A percentile compares a stretch with the other conserved stretches of the same genome.
phyloP scores from a whole-genome alignment of 2,797 vertebrate genomes.

The Pelobates cultripes region DNA sequence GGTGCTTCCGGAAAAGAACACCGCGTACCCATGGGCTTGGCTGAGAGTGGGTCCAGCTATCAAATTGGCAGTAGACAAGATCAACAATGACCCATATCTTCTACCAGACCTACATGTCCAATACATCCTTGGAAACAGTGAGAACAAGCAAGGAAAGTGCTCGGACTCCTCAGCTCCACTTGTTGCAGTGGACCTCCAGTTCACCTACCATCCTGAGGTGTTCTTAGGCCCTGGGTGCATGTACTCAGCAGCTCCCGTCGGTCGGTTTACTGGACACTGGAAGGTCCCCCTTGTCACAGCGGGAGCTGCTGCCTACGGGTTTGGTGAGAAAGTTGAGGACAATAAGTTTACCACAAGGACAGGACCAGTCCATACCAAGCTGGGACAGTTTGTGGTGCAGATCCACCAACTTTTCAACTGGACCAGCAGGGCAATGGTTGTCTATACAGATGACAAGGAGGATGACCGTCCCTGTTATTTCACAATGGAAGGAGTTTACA shows the following conservation, averaged over 20 bases:
- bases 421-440: conserved; percentile 76
- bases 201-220: conserved; percentile 77
- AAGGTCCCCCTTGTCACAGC: conserved; percentile 87
- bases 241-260: conserved; percentile 85
- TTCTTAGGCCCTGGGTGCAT: conserved; percentile 91
- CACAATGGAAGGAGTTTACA: conserved; percentile 83
- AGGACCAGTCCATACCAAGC: conserved; percentile 87
- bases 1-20: conserved; percentile 83
- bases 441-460: conserved; percentile 79
- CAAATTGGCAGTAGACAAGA: conserved; percentile 68
- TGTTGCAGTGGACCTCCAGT: conserved; percentile 85
- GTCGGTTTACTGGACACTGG: conserved; percentile 87
- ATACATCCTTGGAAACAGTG: conserved; percentile 81
- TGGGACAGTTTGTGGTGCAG: conserved; percentile 79
- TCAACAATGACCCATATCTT: conserved; percentile 72
- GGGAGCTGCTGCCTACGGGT: conserved; percentile 83
- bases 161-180: conserved; percentile 85
- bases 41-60: conserved; percentile 86
- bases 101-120: conserved; percentile 72
- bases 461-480: conserved; percentile 87
- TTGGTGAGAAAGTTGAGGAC: conserved; percentile 65
- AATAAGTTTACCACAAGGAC: conserved; percentile 84
- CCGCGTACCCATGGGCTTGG: conserved; percentile 91
- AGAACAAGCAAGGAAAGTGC: conserved; percentile 78
- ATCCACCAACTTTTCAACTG: conserved; percentile 85